phyloP scores from a whole-genome alignment of 2,113 vertebrate species.

The Daboia siamensis region DNA sequence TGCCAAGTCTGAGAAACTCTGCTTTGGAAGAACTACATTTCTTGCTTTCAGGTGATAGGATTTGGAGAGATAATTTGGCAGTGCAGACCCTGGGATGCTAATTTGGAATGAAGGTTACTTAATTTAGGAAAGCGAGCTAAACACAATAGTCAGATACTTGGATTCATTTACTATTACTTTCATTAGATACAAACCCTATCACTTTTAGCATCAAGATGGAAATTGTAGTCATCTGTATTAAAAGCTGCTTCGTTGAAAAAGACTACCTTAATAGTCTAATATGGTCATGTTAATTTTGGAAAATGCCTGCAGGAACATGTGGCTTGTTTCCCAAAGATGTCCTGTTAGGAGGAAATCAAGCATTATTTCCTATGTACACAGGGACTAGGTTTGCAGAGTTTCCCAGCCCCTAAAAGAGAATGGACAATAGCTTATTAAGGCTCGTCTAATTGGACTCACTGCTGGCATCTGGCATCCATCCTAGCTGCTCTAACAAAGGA shows the following conservation, averaged over 20 bases:
- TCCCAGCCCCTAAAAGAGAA: background rate
- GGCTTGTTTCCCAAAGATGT: background rate
- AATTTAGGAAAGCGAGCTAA: background rate
- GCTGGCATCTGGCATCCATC: background rate
- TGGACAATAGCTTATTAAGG: slow-evolving; percentile 23
- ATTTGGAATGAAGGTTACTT: background rate
- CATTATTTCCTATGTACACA: background rate
- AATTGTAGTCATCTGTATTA: background rate
- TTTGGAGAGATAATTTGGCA: background rate
- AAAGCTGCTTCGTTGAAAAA: background rate
- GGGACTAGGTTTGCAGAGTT: background rate
- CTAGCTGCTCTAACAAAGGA: background rate
- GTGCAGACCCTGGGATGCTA: background rate
- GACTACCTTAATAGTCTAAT: background rate
- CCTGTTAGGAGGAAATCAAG: background rate
- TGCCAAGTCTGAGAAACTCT: background rate
- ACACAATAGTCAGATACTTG: background rate
- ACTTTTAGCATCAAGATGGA: background rate
- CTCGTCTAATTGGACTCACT: slow-evolving; percentile 35
- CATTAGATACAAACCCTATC: background rate
- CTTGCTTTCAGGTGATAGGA: background rate
- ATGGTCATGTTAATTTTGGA: background rate
- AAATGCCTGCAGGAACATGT: background rate
- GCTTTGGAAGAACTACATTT: background rate
- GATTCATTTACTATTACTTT: background rate